Evolutionary conservation across 64 coral and sea anemone genomes (phyloP).

Genomic region (Dendrophyllia cribrosa): DNA sequence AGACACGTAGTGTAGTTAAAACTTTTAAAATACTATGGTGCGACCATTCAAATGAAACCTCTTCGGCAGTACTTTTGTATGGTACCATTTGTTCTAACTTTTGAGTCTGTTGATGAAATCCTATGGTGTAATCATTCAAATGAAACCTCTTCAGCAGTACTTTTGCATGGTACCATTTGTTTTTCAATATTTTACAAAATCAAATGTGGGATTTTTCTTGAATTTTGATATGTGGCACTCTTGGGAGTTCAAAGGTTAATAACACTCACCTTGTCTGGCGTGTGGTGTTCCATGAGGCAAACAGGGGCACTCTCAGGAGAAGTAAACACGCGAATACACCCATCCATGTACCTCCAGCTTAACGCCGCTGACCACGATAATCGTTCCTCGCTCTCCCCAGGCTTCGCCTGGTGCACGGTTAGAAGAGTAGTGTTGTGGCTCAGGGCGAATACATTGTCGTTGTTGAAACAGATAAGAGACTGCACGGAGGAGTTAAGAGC

Average conservation of each 20-base stretch:
- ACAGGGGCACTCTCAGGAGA: slow-evolving; percentile 53
- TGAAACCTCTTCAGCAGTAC: no score
- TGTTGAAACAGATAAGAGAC: slow-evolving; percentile 65
- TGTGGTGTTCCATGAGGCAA: slow-evolving; percentile 86
- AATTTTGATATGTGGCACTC: no score
- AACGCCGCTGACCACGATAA: slow-evolving; percentile 85
- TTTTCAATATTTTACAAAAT: no score
- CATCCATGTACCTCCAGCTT: slow-evolving; percentile 87
- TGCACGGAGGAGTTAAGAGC: slow-evolving; percentile 58
- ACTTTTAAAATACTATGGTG: no score
- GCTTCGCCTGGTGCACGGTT: slow-evolving; percentile 59
- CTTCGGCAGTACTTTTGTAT: no score
- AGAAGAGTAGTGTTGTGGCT: slow-evolving; percentile 66
- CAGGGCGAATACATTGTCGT: slow-evolving; percentile 75
- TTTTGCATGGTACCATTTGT: no score
- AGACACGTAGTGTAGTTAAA: no score
- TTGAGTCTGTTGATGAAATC: no score
- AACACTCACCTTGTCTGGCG: slow-evolving; percentile 70
- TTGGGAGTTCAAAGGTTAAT: not conserved
- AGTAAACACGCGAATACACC: slow-evolving; percentile 56
- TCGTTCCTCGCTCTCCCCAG: slow-evolving; percentile 62
- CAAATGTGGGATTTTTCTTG: no score
- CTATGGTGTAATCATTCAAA: no score
- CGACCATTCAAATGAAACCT: no score
- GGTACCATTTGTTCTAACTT: no score